These are phyloP conservation scores for Hybos culiciformis DNA, from an alignment of 2,888 invertebrate genomes.

Conservation along the genomic window DNA sequence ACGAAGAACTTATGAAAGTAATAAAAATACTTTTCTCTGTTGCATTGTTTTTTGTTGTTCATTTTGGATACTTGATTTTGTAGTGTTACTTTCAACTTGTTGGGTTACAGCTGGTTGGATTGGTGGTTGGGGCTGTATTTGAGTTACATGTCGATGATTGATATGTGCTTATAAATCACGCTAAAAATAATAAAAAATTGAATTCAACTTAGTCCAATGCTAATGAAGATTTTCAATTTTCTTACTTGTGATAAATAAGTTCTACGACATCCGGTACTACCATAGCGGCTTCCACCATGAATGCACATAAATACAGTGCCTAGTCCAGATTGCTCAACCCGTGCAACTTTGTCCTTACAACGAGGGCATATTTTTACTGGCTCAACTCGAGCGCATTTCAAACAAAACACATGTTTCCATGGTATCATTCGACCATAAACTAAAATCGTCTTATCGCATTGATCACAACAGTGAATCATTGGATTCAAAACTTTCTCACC, in stretches of 20 bases:
- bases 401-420: slow-evolving; percentile 93
- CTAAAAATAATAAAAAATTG: slow-evolving; percentile 17
- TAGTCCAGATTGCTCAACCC: slow-evolving; percentile 87
- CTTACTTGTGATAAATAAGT: slow-evolving; percentile 76
- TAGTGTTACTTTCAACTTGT: too few species aligned
- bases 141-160: slow-evolving; percentile 70
- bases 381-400: slow-evolving; percentile 81
- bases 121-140: too few species aligned
- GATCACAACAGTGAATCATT: slow-evolving; percentile 93
- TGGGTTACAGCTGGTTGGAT: too few species aligned
- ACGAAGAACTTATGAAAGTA: too few species aligned
- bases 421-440: slow-evolving; percentile 97
- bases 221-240: neutral
- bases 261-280: slow-evolving; percentile 78
- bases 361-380: slow-evolving; percentile 72
- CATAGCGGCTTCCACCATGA: slow-evolving; percentile 82
- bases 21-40: too few species aligned
- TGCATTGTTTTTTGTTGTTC: too few species aligned
- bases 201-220: neutral
- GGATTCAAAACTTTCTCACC: slow-evolving; percentile 96
- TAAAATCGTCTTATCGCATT: slow-evolving; percentile 87
- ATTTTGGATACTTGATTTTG: too few species aligned
- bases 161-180: slow-evolving; percentile 78
- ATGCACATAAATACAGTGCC: slow-evolving; percentile 96
- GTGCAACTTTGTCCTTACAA: slow-evolving; percentile 76